Base-by-base conservation (phyloP, 2,888 invertebrate species). In the Byasa hedistus region DNA sequence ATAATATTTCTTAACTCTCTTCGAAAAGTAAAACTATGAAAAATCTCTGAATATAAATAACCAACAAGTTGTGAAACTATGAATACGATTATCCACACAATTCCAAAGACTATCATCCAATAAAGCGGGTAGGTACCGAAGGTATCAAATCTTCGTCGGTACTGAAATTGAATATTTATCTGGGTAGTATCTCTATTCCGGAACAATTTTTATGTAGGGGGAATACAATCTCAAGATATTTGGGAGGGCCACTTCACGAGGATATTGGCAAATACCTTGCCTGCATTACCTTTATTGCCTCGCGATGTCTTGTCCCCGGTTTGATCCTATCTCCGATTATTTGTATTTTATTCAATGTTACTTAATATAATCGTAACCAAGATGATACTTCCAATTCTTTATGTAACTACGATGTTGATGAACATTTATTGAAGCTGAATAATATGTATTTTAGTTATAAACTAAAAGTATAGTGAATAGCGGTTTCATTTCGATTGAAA, bases 111-210 rank as follows among this genome's bases (percentile, higher is more conserved):
- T 82, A 88, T 89, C 87, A 89, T 89, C 89, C 89, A 89, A 91
- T 91, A 91, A 91, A 88, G 85, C 84, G 84, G 83, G 84, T 86
- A 85, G 82, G 85, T 88, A 89, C 84, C 85, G 84, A 85, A 89
- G 89, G 91, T 91, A 91, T 91, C 89, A 91, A 91, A 91, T 91
- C 91, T 91, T 89, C 90, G 90, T 89, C 90, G 89, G 87, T 86
- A 89, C 85, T 87, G 89, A 91, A 91, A 91, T 91, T 91, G 91
- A 91, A 91, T 91, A 91, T 91, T 91, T 91, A 91, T 91, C 91
- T 88, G 89, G 88, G 85, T 87, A 90, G 87, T 91, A 90, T 91
- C 91, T 91, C 89, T 89, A 91, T 91, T 87, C 86, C 84, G 87
- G 89, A 89, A 90, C 91, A 90, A 91, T 91, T 91, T 91, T 91